Conservation (phyloP, 2,797 vertebrate species). For the Poecilia velifera region DNA sequence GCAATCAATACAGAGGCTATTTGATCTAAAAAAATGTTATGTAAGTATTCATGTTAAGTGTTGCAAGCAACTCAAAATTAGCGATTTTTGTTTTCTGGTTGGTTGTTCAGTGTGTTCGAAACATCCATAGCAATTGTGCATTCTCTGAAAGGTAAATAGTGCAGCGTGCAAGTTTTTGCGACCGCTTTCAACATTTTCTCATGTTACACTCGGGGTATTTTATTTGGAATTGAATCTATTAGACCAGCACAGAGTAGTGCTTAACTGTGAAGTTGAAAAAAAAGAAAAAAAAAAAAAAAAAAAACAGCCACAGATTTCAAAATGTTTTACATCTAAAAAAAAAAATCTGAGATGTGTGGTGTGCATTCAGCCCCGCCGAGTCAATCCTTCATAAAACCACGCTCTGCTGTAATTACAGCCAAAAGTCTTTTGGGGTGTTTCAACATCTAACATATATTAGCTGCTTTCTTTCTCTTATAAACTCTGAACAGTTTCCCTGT, state of each 20-base stretch:
- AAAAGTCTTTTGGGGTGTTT: background rate
- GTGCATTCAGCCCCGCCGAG: background rate
- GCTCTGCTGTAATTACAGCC: background rate
- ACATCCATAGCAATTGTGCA: conserved; percentile 2
- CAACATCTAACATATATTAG: background rate
- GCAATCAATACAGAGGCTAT: conserved; percentile 8
- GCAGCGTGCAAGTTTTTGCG: background rate
- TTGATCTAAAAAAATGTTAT: conserved; percentile 1
- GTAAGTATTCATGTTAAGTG: conserved; percentile 6
- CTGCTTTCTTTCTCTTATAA: background rate
- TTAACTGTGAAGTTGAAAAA: background rate
- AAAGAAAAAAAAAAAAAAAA: background rate
- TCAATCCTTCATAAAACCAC: background rate
- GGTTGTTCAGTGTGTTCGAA: background rate
- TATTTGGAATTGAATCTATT: background rate
- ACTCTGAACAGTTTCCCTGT: background rate
- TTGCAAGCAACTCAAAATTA: background rate
- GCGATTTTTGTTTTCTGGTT: background rate
- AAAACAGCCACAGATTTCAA: background rate
- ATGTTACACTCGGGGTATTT: background rate
- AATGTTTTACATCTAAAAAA: background rate
- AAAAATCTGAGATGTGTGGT: background rate
- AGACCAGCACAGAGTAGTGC: background rate
- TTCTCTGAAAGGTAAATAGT: background rate
- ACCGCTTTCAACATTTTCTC: background rate